phyloP scores from a whole-genome alignment of 2,113 vertebrate genomes.

The Anguilla japonica region DNA sequence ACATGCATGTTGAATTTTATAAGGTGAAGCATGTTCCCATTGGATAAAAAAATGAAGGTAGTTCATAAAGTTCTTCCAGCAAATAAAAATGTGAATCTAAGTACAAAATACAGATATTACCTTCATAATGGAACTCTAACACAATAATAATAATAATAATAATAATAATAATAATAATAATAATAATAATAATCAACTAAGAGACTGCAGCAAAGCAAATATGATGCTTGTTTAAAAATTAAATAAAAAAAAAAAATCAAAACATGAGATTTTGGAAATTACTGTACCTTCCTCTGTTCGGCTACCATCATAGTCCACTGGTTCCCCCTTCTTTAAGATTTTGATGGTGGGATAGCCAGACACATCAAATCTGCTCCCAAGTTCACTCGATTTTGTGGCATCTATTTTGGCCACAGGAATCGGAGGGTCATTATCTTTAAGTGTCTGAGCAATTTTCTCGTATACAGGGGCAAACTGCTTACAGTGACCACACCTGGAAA shows the following conservation, averaged over 20 bases:
- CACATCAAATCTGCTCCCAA: constrained; percentile 86
- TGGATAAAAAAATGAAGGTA: too few species aligned
- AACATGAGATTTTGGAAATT: background rate
- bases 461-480: constrained; percentile 94
- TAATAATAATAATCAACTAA: too few species aligned
- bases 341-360: constrained; percentile 95
- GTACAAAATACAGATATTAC: too few species aligned
- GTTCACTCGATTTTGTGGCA: constrained; percentile 72
- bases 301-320: constrained; percentile 89
- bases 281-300: constrained; percentile 80
- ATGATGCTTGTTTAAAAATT: too few species aligned
- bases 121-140: too few species aligned
- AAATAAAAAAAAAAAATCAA: background rate
- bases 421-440: constrained; percentile 87
- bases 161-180: too few species aligned
- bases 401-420: constrained; percentile 93
- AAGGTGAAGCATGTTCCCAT: too few species aligned
- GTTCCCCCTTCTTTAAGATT: constrained; percentile 90
- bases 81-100: too few species aligned
- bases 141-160: too few species aligned
- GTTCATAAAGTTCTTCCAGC: too few species aligned
- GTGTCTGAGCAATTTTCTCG: constrained; percentile 85
- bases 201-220: too few species aligned
- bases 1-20: too few species aligned
- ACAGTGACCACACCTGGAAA: constrained; percentile 91